Conservation (phyloP, 2,113 vertebrate species). For the Kryptolebias marmoratus region DNA sequence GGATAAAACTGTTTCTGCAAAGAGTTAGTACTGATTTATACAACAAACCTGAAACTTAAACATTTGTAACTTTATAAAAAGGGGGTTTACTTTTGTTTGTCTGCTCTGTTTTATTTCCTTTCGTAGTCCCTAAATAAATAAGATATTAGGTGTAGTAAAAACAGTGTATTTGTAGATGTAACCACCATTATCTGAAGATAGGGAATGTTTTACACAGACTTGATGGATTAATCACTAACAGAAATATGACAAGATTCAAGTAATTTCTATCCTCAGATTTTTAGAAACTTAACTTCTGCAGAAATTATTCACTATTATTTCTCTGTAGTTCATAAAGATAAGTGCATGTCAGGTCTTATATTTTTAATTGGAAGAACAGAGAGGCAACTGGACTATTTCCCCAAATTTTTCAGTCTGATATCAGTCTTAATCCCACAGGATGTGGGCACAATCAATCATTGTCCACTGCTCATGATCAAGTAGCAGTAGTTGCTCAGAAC, state of each 20-base stretch:
- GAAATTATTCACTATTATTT: slow-evolving; percentile 9
- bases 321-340: slow-evolving; percentile 25
- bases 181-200: too few species aligned
- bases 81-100: too few species aligned
- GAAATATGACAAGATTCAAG: slow-evolving; percentile 15
- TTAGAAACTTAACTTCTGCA: slow-evolving; percentile 8
- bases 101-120: too few species aligned
- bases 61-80: too few species aligned
- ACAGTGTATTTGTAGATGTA: too few species aligned
- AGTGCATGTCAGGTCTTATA: slow-evolving; percentile 13
- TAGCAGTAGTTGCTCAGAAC: slow-evolving; percentile 7
- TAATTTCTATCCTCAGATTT: slow-evolving; percentile 6
- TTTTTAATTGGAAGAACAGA: slow-evolving; percentile 7
- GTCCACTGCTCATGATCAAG: slow-evolving; percentile 37
- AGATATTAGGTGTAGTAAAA: too few species aligned
- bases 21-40: too few species aligned
- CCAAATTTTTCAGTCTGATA: slow-evolving; percentile 21
- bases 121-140: too few species aligned
- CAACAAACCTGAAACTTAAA: too few species aligned
- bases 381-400: background rate
- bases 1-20: too few species aligned
- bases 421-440: slow-evolving; percentile 9
- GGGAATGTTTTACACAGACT: background rate
- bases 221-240: background rate
- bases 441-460: slow-evolving; percentile 31